Evolutionary conservation across 2,113 vertebrate genomes (phyloP).

Genomic region (Scomber japonicus): DNA sequence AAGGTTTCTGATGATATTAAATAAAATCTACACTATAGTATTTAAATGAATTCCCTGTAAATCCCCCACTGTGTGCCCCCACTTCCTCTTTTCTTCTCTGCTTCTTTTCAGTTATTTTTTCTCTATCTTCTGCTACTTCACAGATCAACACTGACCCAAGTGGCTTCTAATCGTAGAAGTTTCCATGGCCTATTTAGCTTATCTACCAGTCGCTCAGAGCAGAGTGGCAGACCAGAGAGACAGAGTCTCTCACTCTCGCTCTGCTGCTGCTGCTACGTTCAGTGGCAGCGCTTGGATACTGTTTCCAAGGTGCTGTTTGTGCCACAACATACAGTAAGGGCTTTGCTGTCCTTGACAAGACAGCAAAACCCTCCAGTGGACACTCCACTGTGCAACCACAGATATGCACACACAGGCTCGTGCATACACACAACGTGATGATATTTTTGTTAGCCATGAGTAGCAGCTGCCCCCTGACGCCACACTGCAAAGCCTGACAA

Average conservation of each 20-base stretch:
- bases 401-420: constrained; percentile 10
- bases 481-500: constrained; percentile 11
- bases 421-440: constrained; percentile 27
- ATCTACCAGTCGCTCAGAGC: constrained; percentile 35
- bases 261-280: neutral
- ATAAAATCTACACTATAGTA: too few relatives aligned
- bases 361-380: constrained; percentile 10
- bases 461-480: constrained; percentile 48
- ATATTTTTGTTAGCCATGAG: constrained; percentile 42
- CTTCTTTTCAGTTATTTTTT: constrained; percentile 3
- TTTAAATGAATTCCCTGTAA: too few relatives aligned
- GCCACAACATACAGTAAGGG: constrained; percentile 55
- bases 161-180: constrained; percentile 38
- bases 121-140: neutral
- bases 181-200: constrained; percentile 60
- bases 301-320: constrained; percentile 65
- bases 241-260: neutral
- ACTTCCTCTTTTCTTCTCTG: neutral
- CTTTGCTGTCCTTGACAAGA: constrained; percentile 41
- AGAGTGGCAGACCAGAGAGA: constrained; percentile 1
- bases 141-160: constrained; percentile 33
- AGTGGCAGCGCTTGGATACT: constrained; percentile 1
- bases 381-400: constrained; percentile 16
- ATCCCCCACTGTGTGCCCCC: too few relatives aligned
- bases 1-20: too few relatives aligned